phyloP scores from a whole-genome alignment of 2,888 invertebrate genomes.

The Drosophila mayaguana region DNA sequence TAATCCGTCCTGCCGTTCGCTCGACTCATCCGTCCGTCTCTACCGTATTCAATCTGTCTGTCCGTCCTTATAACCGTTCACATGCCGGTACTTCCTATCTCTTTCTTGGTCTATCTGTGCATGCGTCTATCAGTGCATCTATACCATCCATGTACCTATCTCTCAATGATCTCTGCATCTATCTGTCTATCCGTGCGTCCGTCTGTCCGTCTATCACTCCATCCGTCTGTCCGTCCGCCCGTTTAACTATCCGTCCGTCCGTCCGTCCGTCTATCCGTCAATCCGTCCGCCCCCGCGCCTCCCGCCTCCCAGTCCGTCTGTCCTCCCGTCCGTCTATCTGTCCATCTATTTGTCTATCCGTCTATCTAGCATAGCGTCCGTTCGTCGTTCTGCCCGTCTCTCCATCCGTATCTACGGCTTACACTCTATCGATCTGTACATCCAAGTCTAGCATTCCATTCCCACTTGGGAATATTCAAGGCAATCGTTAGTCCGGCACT shows the following conservation, averaged over 20 bases:
- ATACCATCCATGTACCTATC: background rate
- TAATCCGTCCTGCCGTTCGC: background rate
- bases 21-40: background rate
- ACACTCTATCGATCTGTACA: too few species aligned
- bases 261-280: background rate
- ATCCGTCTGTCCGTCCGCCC: background rate
- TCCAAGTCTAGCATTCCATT: too few species aligned
- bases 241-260: background rate
- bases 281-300: background rate
- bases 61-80: background rate
- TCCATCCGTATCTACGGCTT: too few species aligned
- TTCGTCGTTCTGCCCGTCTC: background rate
- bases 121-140: background rate
- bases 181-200: background rate
- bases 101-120: background rate
- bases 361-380: too few species aligned
- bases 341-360: background rate
- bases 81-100: background rate
- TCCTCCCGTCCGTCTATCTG: background rate
- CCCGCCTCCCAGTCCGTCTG: background rate
- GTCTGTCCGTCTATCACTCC: background rate
- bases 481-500: too few species aligned
- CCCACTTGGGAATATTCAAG: too few species aligned
- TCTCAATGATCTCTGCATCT: background rate
- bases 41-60: background rate